These are phyloP conservation scores for Laothoe populi DNA, from an alignment of 2,888 invertebrate species.

Conservation along the genomic window DNA sequence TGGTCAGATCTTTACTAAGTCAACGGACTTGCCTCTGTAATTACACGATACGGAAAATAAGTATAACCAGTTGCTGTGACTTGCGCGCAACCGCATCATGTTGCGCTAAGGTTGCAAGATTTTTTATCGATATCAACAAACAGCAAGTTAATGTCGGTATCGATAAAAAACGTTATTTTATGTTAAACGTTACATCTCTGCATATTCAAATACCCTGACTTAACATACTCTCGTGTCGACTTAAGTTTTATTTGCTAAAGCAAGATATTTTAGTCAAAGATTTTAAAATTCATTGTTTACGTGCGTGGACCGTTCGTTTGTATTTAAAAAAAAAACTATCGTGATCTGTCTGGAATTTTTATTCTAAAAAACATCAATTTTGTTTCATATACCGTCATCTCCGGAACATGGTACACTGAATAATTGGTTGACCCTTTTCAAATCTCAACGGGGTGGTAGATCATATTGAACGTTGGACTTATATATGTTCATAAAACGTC, in stretches of 20 bases:
- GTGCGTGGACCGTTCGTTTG: neutral
- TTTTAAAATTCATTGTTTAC: conserved; percentile 13
- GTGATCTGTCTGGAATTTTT: conserved; percentile 9
- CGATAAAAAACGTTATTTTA: conserved; percentile 15
- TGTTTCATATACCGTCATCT: conserved; percentile 11
- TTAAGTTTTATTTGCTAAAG: conserved; percentile 29
- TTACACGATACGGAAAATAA: conserved; percentile 64
- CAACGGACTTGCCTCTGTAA: conserved; percentile 55
- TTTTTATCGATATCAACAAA: conserved; percentile 45
- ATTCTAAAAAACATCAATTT: conserved; percentile 1
- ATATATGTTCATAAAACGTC: conserved; percentile 17
- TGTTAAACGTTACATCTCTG: neutral
- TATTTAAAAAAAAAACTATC: conserved; percentile 8
- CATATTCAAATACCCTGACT: neutral
- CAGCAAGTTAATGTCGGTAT: conserved; percentile 22
- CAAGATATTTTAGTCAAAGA: conserved; percentile 33
- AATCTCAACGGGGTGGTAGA: conserved; percentile 74
- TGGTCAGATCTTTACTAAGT: conserved; percentile 37
- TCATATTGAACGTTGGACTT: conserved; percentile 6
- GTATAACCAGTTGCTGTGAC: conserved; percentile 57
- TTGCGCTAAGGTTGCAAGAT: conserved; percentile 47
- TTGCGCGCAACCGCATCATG: conserved; percentile 51
- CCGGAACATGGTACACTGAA: conserved; percentile 31
- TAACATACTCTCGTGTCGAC: neutral
- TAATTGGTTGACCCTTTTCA: conserved; percentile 61